Base-by-base conservation (phyloP, 2,888 invertebrate species). In the Diploptera punctata region DNA sequence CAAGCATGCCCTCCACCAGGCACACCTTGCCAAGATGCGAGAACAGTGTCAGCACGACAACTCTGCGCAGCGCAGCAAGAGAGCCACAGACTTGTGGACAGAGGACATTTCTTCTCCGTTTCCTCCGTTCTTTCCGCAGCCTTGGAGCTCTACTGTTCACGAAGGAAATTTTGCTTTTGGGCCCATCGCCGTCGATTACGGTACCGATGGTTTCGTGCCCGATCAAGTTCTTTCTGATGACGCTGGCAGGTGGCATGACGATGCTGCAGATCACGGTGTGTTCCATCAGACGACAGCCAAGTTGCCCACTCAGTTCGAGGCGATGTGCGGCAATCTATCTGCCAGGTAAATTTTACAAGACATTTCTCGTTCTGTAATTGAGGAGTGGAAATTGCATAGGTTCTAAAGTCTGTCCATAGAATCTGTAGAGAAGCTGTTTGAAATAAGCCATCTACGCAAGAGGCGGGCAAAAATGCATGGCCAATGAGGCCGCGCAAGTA, bases 1-100 rank as follows among this genome's bases (percentile, higher is more conserved):
- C 19, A 83, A 89, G 16, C 91, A 92, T 80, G 89, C 88, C 18
- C 83, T 88, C 70, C 87, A 88, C 78, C 84, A 89, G 76, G 75
- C 71, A 10, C 73, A 74, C 67, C 65, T 76, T 49, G 72, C 75
- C 9, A 70, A 75, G 69, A 75, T 76, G 62, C 68, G 71, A 19
- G 70, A 76, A 43, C 61, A 62, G 44, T 74, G 76, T 49, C n/a
- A 47, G 10, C 24, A 71, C 52, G 61, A 61, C 38, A 70, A 68
- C 65, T 68, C 68, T 9, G 71, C 65, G 7, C 71, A 65, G 33
- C 19, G 65, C 5, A 47, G 24, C 18, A 44, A 47, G 47, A 21
- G 57, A 18, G 16, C 57, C 18, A 29, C 29, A 13, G 9, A 13
- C 29, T 5, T 29, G 16, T 57, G 29, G 57, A 29, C 1, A 5